These are phyloP conservation scores for Cassiopea andromeda DNA, from an alignment of 30 jellyfish, hydroid and myxozoan genomes.

Conservation along the genomic window DNA sequence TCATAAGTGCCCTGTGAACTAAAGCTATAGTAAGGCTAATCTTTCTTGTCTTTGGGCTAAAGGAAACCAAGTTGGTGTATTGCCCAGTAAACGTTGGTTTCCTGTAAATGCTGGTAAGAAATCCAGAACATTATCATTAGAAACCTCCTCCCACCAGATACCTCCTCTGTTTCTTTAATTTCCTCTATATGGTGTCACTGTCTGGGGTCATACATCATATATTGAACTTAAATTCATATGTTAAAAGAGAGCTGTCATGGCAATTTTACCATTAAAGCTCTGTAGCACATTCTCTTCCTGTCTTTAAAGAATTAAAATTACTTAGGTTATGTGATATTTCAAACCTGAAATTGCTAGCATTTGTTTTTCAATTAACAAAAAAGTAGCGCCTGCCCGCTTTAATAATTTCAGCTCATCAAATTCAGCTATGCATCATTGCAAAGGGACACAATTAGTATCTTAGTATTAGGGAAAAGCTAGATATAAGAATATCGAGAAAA, in stretches of 20 bases:
- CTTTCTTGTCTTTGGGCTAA: too few species aligned
- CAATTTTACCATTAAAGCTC: neutral
- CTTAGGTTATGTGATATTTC: neutral
- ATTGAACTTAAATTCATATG: neutral
- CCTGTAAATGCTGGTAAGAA: too few species aligned
- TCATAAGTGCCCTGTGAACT: too few species aligned
- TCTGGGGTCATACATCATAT: constrained; percentile 31
- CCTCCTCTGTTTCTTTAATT: constrained; percentile 13
- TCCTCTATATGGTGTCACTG: constrained; percentile 16
- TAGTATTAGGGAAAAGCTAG: too few species aligned
- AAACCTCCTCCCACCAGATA: neutral
- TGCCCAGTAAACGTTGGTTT: too few species aligned
- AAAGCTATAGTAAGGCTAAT: too few species aligned
- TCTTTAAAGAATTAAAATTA: neutral
- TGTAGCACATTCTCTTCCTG: neutral
- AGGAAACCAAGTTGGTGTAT: too few species aligned
- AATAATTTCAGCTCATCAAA: neutral
- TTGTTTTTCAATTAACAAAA: neutral
- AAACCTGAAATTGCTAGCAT: neutral
- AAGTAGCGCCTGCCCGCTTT: neutral
- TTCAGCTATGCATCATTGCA: neutral
- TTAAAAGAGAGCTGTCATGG: neutral
- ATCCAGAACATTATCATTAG: neutral
- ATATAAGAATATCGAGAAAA: too few species aligned
- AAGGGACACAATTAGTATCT: neutral